Evolutionary conservation across 2,113 vertebrate genomes (phyloP), one percentile per base, ranked within the genome.

Genomic region (Channa maculata): DNA sequence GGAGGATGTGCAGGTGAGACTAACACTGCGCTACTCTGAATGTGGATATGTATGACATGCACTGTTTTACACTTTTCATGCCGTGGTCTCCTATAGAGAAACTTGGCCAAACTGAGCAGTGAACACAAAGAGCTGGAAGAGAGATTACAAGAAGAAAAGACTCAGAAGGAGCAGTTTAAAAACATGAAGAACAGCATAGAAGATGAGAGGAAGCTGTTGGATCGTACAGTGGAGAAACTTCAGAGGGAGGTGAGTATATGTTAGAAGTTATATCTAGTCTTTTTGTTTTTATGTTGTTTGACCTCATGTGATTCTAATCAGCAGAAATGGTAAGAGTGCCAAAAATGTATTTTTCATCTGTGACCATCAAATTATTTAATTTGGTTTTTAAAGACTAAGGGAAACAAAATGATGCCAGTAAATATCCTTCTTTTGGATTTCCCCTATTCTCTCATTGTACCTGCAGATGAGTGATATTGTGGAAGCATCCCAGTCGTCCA

Each of bases 391-490:
- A 41, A 41, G 14, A 44, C 34, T 39, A 37, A 43, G 6, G 5
- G 36, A 15, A n/a, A 49, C 8, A 9, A 34, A 46, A 46, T 14
- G 36, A 14, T 60, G 59, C 6, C 2, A 12, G 8, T 52, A 5
- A 71, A 34, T 60, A n/a, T 48, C 10, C 39, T 3, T 50, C 2
- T 55, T 12, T 39, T 53, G 68, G 11, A 0, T 37, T 39, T 64
- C 0, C 38, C 43, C 36, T 67, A 62, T 24, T 34, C 2, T 13
- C 55, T 37, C 45, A 5, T 45, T 63, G 3, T 78, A 15, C 39
- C 65, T 78, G n/a, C 82, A 99, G 98, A 96, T 98, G 95, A 94
- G 94, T 2, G 96, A 96, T 79, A 96, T 97, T 8, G 92, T 96
- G 1, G 95, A 95, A 54, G 94, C 90, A 0, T 97, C 97, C 1